These are phyloP conservation scores for Graptemys geographica DNA, from an alignment of 2,797 vertebrate species.

Conservation along the genomic window DNA sequence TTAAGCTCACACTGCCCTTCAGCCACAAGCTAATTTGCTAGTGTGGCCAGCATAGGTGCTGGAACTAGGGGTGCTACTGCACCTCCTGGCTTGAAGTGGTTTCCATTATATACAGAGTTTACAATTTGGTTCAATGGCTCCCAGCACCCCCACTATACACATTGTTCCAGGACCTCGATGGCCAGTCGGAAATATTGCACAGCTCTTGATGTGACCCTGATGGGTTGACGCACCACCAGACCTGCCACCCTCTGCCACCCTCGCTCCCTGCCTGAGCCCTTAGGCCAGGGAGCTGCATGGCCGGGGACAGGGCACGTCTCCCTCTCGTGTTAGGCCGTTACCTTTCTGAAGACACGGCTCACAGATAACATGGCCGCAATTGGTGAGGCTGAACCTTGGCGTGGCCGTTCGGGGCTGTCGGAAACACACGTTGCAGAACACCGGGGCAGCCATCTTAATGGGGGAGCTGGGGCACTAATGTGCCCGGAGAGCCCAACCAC, in stretches of 20 bases:
- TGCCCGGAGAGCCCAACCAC: background rate
- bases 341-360: slow-evolving; percentile 88
- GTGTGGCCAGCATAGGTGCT: background rate
- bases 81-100: too few relatives aligned
- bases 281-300: background rate
- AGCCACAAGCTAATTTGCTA: background rate
- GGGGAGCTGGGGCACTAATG: accelerated
- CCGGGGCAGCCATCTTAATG: slow-evolving; percentile 78
- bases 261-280: background rate
- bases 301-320: background rate
- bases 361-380: slow-evolving; percentile 92
- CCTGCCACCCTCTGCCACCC: background rate
- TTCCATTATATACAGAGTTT: too few relatives aligned
- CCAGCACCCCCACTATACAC: too few relatives aligned
- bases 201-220: background rate
- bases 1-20: background rate
- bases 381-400: slow-evolving; percentile 84
- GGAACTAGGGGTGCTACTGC: too few relatives aligned
- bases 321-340: slow-evolving; percentile 57
- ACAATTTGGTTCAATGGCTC: too few relatives aligned
- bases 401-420: slow-evolving; percentile 67
- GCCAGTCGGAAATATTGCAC: background rate
- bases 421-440: slow-evolving; percentile 91
- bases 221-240: background rate
- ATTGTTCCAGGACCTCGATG: too few relatives aligned